Evolutionary conservation across 2,113 vertebrate genomes (phyloP).

Genomic region (Odontesthes bonariensis): DNA sequence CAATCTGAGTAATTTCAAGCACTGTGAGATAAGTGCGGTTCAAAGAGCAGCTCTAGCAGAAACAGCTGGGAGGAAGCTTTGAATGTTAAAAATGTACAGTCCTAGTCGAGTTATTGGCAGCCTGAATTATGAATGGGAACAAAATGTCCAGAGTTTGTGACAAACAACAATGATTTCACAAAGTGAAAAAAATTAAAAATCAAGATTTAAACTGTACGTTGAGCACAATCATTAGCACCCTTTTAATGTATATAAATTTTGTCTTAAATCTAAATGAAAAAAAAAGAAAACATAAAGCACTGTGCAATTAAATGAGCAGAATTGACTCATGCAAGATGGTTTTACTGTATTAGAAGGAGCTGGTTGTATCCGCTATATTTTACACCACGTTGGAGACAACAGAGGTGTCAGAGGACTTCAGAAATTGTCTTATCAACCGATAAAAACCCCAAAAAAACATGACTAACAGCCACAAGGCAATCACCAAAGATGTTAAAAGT

Average conservation of each 20-base stretch:
- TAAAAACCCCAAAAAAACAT: too few relatives aligned
- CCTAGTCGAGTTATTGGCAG: background rate
- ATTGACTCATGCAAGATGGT: background rate
- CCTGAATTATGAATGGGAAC: too few relatives aligned
- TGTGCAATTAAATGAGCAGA: too few relatives aligned
- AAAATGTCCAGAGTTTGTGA: background rate
- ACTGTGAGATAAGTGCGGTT: conserved; percentile 25
- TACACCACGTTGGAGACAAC: background rate
- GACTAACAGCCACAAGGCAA: too few relatives aligned
- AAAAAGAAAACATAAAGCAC: too few relatives aligned
- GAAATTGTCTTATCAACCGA: too few relatives aligned
- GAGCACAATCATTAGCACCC: too few relatives aligned
- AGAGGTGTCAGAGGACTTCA: too few relatives aligned
- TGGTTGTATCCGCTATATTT: background rate
- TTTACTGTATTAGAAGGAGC: background rate
- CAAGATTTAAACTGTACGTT: background rate
- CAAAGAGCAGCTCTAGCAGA: conserved; percentile 20
- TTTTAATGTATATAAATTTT: too few relatives aligned
- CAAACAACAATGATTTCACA: background rate
- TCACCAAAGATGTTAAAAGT: too few relatives aligned
- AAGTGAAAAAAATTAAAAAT: background rate
- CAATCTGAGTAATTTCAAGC: conserved; percentile 54
- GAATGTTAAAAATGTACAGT: conserved; percentile 4
- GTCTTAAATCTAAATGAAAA: too few relatives aligned
- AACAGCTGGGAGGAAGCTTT: conserved; percentile 8